Percentiles rank a stretch among this genome's conserved stretches.
Evolutionary conservation across 2,797 vertebrate genomes (phyloP).

Genomic region (Pseudopleuronectes americanus): DNA sequence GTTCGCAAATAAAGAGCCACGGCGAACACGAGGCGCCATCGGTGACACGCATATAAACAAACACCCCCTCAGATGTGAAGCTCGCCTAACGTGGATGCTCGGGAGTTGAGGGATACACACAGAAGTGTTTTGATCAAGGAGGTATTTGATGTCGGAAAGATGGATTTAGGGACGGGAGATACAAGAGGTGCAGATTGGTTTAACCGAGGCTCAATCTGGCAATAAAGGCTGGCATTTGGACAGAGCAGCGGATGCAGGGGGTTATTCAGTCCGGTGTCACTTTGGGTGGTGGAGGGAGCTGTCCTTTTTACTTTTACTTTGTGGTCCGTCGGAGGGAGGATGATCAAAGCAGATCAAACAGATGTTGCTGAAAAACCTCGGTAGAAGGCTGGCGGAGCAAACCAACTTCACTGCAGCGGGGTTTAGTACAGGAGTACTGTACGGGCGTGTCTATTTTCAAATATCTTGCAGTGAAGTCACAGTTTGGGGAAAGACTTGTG

Average conservation of each 20-base stretch:
- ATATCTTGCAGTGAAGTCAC: too few species aligned
- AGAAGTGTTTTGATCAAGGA: slow-evolving; percentile 53
- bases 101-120: slow-evolving; percentile 35
- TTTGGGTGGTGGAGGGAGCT: slow-evolving; percentile 44
- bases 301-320: slow-evolving; percentile 54
- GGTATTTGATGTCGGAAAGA: slow-evolving; percentile 59
- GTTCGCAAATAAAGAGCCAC: slow-evolving; percentile 62
- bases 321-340: slow-evolving; percentile 61
- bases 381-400: slow-evolving; percentile 37
- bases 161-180: slow-evolving; percentile 45
- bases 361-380: slow-evolving; percentile 58
- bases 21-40: slow-evolving; percentile 25
- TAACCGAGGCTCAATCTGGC: slow-evolving; percentile 70
- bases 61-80: slow-evolving; percentile 32
- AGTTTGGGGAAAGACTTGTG: too few species aligned
- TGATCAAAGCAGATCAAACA: slow-evolving; percentile 71
- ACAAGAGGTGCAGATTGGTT: slow-evolving; percentile 71
- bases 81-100: slow-evolving; percentile 15
- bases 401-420: slow-evolving; percentile 17
- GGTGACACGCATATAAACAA: slow-evolving; percentile 45
- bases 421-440: too few species aligned
- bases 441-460: too few species aligned
- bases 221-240: slow-evolving; percentile 84
- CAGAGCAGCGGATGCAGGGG: slow-evolving; percentile 57
- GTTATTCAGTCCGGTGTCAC: slow-evolving; percentile 45